Base-by-base conservation (phyloP, 2,113 vertebrate genomes). In the Microcebus ravelobensis region DNA sequence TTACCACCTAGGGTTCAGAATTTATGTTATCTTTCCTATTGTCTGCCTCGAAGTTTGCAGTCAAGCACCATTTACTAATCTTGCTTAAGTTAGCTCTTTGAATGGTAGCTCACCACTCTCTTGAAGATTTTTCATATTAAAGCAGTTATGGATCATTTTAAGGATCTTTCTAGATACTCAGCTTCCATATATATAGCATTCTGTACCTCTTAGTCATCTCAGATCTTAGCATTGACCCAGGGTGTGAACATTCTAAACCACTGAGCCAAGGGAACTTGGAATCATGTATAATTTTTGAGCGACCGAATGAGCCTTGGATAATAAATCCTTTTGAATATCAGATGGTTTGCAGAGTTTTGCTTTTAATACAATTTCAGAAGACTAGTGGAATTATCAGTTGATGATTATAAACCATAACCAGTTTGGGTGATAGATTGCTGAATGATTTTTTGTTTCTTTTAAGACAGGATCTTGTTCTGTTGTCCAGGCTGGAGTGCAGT, bases 281-380 rank as follows among this genome's bases (percentile, higher is more conserved):
- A 25, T 59, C 34, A 59, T 27, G 6, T 74, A 61, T 71, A 70
- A 23, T 76, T 71, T 52, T 21, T n/a, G 55, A 77, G 27, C 59
- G 31, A 45, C 17, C 63, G 36, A 80, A 55, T 83, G 42, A 88
- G 5, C 61, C 59, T 45, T 87, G 50, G n/a, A 45, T 50, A 65
- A 45, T 21, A 68, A 88, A 84, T 85, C 59, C 3, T 92, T 90
- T 92, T 25, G 12, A 39, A 89, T 91, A 50, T 90, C 59, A 71
- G 11, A 36, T 50, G 34, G 21, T 83, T 97, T 92, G 15, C 10
- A 70, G 39, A 48, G 42, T 91, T 94, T 91, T 68, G 29, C 67
- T 76, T 84, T 87, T 70, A 76, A 63, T n/a, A 90, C 50, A 50
- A 52, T 90, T 93, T 93, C 17, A 89, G 81, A 63, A 86, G 48